phyloP scores from a whole-genome alignment of 1,140 invertebrate genomes.

The Tyrophagus putrescentiae region DNA sequence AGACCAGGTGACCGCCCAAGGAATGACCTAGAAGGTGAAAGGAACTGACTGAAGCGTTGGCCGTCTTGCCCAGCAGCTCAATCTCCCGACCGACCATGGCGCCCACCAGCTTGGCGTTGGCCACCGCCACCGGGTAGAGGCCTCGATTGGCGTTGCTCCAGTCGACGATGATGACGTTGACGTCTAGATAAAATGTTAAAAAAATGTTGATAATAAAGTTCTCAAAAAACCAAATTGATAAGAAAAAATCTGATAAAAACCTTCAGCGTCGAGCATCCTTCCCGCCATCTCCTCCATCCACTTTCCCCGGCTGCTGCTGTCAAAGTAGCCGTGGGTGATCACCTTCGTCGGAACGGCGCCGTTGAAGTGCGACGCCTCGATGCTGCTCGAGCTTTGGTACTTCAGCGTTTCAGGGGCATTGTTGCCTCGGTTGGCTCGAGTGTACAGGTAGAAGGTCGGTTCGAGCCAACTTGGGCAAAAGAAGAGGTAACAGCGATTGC shows the following conservation, averaged over 20 bases:
- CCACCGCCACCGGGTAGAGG: constrained; percentile 35
- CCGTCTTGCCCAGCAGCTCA: constrained; percentile 27
- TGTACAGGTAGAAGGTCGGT: constrained; percentile 6
- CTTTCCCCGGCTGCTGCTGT: constrained; percentile 1
- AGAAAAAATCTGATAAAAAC: not conserved
- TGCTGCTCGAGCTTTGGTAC: not conserved
- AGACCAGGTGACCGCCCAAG: constrained; percentile 23
- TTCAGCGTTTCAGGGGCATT: not conserved
- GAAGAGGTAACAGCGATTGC: no score
- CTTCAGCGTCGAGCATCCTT: not conserved
- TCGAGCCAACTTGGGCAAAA: not conserved
- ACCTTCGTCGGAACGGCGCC: not conserved
- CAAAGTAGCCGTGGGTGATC: constrained; percentile 15
- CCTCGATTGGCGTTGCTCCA: not conserved
- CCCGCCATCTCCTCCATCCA: constrained; percentile 18
- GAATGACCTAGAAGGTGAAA: constrained; percentile 51
- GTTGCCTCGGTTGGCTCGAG: not conserved
- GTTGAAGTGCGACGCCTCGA: not conserved
- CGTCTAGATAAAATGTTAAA: no score
- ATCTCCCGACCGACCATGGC: constrained; percentile 41
- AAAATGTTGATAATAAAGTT: not conserved
- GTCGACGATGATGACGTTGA: constrained; percentile 16
- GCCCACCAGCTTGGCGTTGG: constrained; percentile 48
- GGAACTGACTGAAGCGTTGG: not conserved
- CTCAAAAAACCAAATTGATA: constrained; percentile 6